Percentiles rank a stretch among this genome's conserved stretches.
Evolutionary conservation across 2,797 vertebrate genomes (phyloP).

Genomic region (Brachyalestes nurse): DNA sequence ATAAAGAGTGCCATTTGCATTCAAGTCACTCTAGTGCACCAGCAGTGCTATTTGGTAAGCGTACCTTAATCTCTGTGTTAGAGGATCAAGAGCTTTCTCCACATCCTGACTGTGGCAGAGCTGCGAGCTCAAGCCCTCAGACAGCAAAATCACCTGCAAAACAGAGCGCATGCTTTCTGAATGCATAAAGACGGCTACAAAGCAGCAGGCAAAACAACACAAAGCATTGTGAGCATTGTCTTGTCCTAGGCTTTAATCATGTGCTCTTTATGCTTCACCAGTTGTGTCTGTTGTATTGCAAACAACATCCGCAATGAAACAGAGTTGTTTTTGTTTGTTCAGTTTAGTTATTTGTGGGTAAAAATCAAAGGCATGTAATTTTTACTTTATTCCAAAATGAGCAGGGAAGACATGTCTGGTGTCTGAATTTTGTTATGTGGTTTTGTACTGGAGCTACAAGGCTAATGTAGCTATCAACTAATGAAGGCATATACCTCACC

Average conservation of each 20-base stretch:
- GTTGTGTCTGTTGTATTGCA: neutral
- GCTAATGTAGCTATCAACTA: neutral
- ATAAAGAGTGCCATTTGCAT: constrained; percentile 33
- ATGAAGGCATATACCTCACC: neutral
- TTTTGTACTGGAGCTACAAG: neutral
- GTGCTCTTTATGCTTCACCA: neutral
- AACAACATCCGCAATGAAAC: neutral
- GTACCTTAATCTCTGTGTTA: constrained; percentile 63
- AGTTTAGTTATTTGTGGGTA: no score
- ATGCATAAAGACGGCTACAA: neutral
- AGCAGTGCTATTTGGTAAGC: constrained; percentile 17
- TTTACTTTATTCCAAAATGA: no score
- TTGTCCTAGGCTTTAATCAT: neutral
- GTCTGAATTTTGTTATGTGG: neutral
- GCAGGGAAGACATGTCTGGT: neutral
- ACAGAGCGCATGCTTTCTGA: constrained; percentile 25
- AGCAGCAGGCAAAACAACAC: constrained; percentile 1
- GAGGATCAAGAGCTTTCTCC: constrained; percentile 59
- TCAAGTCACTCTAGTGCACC: constrained; percentile 22
- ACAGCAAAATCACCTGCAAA: constrained; percentile 65
- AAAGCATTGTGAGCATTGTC: no score
- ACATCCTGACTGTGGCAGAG: constrained; percentile 61
- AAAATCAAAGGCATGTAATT: no score
- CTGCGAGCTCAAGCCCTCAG: constrained; percentile 64
- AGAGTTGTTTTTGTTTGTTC: neutral